Evolutionary conservation across 2,888 invertebrate species (phyloP), one percentile per base, ranked within the genome.

Genomic region (Junonia oenone): DNA sequence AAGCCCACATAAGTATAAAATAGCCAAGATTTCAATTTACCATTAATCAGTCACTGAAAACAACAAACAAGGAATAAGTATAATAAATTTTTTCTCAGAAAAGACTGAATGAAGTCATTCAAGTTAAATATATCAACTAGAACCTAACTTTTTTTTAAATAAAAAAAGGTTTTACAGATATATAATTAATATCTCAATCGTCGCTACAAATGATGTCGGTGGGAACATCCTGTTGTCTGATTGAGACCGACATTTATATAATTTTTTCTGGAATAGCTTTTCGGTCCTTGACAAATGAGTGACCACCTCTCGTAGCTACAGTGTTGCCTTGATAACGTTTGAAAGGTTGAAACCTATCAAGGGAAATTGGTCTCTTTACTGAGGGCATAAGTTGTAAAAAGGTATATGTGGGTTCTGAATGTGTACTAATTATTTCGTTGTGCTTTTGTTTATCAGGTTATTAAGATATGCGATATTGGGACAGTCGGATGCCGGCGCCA

Each of bases 221-320:
- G 56, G 47, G 61, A 61, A 63, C 56, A 56, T 61, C 55, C 56
- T 58, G 61, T 58, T 56, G 53, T 26, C 48, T 57, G 52, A 60
- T 56, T 56, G 52, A 55, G 54, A 56, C 54, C 58, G 58, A 58
- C 49, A 46, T 54, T 61, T 54, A 51, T 56, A 49, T 48, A 35
- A 47, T 62, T 62, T 59, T 61, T 62, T 60, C 58, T 58, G 37
- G 58, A 63, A 58, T 61, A 52, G 47, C 54, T 55, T 55, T 45
- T 58, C 51, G 56, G 58, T 63, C 61, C 51, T 58, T 61, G 63
- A 63, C 61, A 63, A 63, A 63, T 63, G 58, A 63, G 54, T 54
- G 62, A 60, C 53, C 60, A 56, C 59, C 59, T 56, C 31, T 59
- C 38, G 40, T 35, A 51, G 58, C 31, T 55, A 50, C 50, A 43